Evolutionary conservation across 30 jellyfish, hydroid and myxozoan species (phyloP), one percentile per base, ranked within the genome.

Genomic region (Aurelia sp.): DNA sequence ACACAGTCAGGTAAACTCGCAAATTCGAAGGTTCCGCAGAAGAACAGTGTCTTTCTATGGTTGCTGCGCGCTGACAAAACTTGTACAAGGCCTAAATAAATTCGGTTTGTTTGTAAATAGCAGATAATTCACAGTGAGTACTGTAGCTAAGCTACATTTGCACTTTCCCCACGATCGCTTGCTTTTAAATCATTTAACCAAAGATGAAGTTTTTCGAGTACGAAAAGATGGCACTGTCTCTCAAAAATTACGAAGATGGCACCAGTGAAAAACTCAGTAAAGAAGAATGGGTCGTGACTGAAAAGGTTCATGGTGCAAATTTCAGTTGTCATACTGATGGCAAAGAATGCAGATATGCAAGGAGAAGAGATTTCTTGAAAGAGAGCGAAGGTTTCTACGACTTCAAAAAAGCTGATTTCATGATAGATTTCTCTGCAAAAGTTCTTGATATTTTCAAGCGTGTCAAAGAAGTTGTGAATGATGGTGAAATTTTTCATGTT

Each of bases 261-360:
- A 44, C n/a, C 51, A 80, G 15, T 44, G 55, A 71, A 13, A 76
- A 27, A 15, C 77, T 76, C 19, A 63, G 38, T 1, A 76, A 89
- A 15, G 91, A 94, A 63, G 79, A 72, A 13, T 94, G 99, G 99
- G 82, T 85, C 12, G 99, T 94, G 5, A 62, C 91, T 9, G 99
- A 94, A 67, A 94, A 94, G 76, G 91, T 94, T 24, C 99, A 94
- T 66, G 99, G 99, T 11, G 99, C 99, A 8, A 94, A 94, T 74
- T 80, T 94, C 81, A 85, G 99, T 60, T 88, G 94, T 80, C 96
- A 94, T 70, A 88, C 97, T 15, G 90, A 94, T 90, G 97, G 97
- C 13, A 53, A 74, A 31, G 78, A 24, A 15, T 97, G 91, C 70
- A 61, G 35, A 20, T 81, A 80, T 52, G 99, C 95, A 22, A 75